Evolutionary conservation across 2,113 vertebrate species (phyloP), one percentile per base, ranked within the genome.

Genomic region (Lasiurus cinereus): DNA sequence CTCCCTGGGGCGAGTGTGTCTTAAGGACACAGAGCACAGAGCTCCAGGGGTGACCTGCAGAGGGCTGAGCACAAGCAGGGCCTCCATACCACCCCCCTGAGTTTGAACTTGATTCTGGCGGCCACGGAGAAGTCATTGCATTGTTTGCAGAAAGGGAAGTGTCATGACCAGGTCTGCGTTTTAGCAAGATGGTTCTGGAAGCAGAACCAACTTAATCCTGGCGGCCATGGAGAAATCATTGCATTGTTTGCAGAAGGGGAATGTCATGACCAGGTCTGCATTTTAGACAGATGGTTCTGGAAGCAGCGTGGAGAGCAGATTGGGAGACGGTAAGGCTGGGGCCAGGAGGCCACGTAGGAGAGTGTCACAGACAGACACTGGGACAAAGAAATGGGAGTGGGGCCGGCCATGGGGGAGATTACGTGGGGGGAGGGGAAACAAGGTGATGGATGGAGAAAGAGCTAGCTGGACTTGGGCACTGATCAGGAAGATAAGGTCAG

Each of bases 221-320:
- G 56, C 33, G 31, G 27, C 48, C 7, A n/a, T 21, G 14, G 14
- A 19, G 15, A 39, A n/a, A 24, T 19, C 33, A 43, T 4, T 66
- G 33, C 73, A 64, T 69, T 90, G 8, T 70, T 85, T 64, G 72
- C 50, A 46, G 73, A 78, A 50, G 29, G 50, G 3, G 3, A 19
- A 39, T 14, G 2, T 67, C 9, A 3, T 64, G 22, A 73, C 83
- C 14, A 62, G 33, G 18, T 67, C 24, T 87, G 54, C 27, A 29
- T 52, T 93, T 79, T 86, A 46, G 54, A 66, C 78, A 97, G 69
- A 86, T 6, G 12, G 46, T 70, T 88, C 33, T 52, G 36, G 66
- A 76, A 87, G 77, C 29, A 13, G 3, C 29, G 12, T 72, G 31
- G 18, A 85, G 46, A 54, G n/a, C 12, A 46, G 22, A 52, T 13